These are phyloP conservation scores for Sarcophaga variegata DNA, from an alignment of 2,888 invertebrate genomes.

Conservation along the genomic window DNA sequence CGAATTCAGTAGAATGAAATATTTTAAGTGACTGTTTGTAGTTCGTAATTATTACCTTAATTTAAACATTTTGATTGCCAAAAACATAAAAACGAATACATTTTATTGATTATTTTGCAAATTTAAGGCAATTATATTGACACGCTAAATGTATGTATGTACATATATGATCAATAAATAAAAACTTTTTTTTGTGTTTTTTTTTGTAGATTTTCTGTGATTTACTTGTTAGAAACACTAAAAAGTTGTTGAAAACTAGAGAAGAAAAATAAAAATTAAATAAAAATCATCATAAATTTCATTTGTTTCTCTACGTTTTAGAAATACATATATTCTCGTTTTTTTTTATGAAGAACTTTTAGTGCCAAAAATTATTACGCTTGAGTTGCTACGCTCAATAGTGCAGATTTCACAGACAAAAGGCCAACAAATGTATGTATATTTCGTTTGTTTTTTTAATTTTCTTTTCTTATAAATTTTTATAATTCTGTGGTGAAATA, in stretches of 20 bases:
- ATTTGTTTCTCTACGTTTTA: not conserved
- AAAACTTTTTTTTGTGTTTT: not conserved
- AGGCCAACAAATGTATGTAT: too few relatives aligned
- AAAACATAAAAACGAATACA: not conserved
- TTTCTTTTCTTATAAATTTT: conserved; percentile 8
- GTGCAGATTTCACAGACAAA: not conserved
- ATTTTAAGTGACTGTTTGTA: too few relatives aligned
- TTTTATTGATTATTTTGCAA: conserved; percentile 14
- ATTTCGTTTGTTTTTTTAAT: not conserved
- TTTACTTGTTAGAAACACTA: conserved; percentile 1
- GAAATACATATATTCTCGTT: not conserved
- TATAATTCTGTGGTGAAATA: not conserved
- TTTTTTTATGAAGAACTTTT: conserved; percentile 17
- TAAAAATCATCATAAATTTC: conserved; percentile 13
- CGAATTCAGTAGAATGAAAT: too few relatives aligned
- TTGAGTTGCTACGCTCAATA: conserved; percentile 25
- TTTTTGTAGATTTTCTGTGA: too few relatives aligned
- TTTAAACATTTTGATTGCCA: not conserved
- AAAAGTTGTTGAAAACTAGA: conserved; percentile 35
- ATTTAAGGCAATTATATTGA: conserved; percentile 20
- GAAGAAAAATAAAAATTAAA: not conserved
- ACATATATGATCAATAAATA: not conserved
- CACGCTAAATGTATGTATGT: conserved; percentile 2
- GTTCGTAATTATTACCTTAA: too few relatives aligned
- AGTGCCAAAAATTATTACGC: conserved; percentile 65